Base-by-base conservation (phyloP, 1,140 invertebrate genomes). In the Drosophila rhopaloa region DNA sequence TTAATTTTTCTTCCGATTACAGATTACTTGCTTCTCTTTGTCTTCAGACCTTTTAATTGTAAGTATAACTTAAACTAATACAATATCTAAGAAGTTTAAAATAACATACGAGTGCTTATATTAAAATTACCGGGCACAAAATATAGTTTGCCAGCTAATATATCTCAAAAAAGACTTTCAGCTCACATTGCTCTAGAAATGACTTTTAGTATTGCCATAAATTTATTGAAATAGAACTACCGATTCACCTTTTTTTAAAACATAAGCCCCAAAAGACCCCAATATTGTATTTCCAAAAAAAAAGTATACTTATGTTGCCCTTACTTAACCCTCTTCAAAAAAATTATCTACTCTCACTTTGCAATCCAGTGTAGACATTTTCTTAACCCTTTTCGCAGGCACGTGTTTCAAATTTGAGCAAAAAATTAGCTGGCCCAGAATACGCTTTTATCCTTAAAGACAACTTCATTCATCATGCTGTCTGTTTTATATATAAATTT, bases 391-490 rank as follows among this genome's bases (percentile, higher is more conserved):
- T 73, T 67, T 68, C 27, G 37, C 5, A 16, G 29, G 68, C 79
- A 81, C 79, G 79, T 81, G 79, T 63, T 77, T 44, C 41, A 51
- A 47, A 40, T 40, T 53, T 32, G n/a, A 51, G 27, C 44, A 16
- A 58, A 57, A 57, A 59, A 32, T 27, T 5, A 11, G n/a, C 35
- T 38, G 5, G 9, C 70, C 48, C 59, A 9, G 24, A 32, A 50
- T 7, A 32, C 29, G 3, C 51, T 53, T 53, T 72, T 44, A 53
- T 59, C 72, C 55, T 46, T 47, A 67, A 76, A 67, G 46, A 66
- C 54, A 59, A 76, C 51, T 76, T 67, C 61, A 86, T 86, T 79
- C 83, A 86, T 86, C 82, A 83, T 83, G 56, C 81, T 85, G 81
- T 75, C 77, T 58, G 50, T 46, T 62, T 80, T 66, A 55, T 81